Evolutionary conservation across 64 coral and sea anemone genomes (phyloP).

Genomic region (Pocillopora verrucosa): DNA sequence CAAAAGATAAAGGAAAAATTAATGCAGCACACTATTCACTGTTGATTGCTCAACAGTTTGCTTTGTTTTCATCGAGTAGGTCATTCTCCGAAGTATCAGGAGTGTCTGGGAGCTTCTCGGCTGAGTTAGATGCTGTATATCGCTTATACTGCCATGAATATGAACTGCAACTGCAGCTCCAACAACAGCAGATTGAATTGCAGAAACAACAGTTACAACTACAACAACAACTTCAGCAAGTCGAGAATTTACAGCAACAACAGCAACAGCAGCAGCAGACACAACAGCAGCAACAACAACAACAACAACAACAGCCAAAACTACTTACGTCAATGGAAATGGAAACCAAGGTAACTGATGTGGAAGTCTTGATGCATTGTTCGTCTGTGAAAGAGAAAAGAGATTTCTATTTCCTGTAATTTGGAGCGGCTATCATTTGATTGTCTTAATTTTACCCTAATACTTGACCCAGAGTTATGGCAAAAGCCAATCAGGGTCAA

Average conservation of each 20-base stretch:
- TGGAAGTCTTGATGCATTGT: no score
- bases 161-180: slow-evolving; percentile 81
- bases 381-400: no score
- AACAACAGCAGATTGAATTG: slow-evolving; percentile 88
- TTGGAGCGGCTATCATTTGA: no score
- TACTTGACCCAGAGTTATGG: no score
- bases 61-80: not conserved
- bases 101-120: slow-evolving; percentile 50
- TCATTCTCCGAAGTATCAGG: slow-evolving; percentile 35
- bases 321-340: no score
- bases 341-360: no score
- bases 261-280: slow-evolving; percentile 44
- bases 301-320: not conserved
- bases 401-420: no score
- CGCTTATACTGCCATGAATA: slow-evolving; percentile 84
- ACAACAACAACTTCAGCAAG: slow-evolving; percentile 89
- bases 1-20: not conserved
- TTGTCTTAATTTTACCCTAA: no score
- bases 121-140: slow-evolving; percentile 85
- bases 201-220: slow-evolving; percentile 92
- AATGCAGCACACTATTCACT: not conserved
- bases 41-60: no score
- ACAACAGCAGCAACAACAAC: not conserved
- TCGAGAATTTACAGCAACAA: slow-evolving; percentile 73
- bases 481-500: no score